Evolutionary conservation across 35 echinoderm and acorn worm species (phyloP), one percentile per base, ranked within the genome.

Genomic region (Amphiura filiformis): DNA sequence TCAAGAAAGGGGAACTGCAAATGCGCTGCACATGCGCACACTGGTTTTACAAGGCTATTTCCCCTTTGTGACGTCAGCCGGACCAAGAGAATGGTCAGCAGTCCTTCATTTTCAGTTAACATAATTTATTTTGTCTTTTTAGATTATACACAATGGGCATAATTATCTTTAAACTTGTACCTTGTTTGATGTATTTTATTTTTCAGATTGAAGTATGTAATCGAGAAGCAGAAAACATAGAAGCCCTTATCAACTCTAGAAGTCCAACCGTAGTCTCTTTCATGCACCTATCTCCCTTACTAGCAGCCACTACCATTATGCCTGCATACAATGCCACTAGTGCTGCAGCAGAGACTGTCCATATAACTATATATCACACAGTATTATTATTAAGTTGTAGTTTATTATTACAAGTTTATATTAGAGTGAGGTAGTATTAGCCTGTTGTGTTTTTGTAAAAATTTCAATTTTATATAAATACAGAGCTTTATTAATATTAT

Each of bases 151-250:
- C n/a, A n/a, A n/a, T n/a, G n/a, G n/a, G n/a, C n/a, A n/a, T n/a
- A n/a, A n/a, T n/a, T n/a, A n/a, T n/a, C n/a, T n/a, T n/a, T n/a
- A n/a, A n/a, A n/a, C n/a, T n/a, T n/a, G n/a, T n/a, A n/a, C n/a
- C n/a, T n/a, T n/a, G n/a, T n/a, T n/a, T n/a, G n/a, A n/a, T n/a
- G n/a, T n/a, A n/a, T 70, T 70, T 81, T 39, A 22, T 75, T 65
- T 47, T 86, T 39, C 77, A 97, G 92, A 91, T 97, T 76, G 86
- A 92, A 86, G 95, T 88, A 31, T 97, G 95, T 47, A 94, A 97
- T 70, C 93, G 49, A 38, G 95, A 97, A 65, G 92, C 95, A 31
- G 88, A 89, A 47, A 97, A 97, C 65, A 35, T 97, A 42, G 95
- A 88, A 37, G 92, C 92, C 7, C 79, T 94, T 0, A 91, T 94